Percentiles rank a stretch among this genome's conserved stretches.
These are phyloP conservation scores for Armadillidium nasatum DNA, from an alignment of 1,140 invertebrate genomes.

Conservation along the genomic window DNA sequence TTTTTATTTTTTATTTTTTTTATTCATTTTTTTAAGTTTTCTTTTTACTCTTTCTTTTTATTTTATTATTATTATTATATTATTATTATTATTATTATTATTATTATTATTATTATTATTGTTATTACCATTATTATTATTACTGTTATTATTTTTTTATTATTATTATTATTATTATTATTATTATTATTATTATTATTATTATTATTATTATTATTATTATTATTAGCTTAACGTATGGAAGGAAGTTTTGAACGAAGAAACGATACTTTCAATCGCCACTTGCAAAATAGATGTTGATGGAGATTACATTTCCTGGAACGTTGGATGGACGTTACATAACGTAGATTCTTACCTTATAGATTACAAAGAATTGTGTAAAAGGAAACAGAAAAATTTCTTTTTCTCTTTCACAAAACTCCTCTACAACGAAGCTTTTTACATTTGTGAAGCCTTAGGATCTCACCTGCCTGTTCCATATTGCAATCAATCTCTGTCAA, in stretches of 20 bases:
- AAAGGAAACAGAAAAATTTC: neutral
- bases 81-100: constrained; percentile 13
- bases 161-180: no score
- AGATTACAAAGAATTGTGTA: neutral
- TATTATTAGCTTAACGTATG: constrained; percentile 23
- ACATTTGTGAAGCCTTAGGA: constrained; percentile 27
- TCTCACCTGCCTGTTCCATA: constrained; percentile 24
- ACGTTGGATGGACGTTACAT: neutral
- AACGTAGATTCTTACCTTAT: neutral
- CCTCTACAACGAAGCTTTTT: neutral
- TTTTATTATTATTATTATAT: neutral
- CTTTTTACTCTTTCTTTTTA: no score
- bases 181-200: neutral
- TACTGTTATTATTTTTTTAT: neutral
- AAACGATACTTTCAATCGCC: constrained; percentile 3
- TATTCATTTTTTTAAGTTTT: no score
- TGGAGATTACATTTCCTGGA: constrained; percentile 17
- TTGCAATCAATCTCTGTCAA: no score
- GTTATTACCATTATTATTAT: neutral
- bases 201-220: no score
- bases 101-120: neutral
- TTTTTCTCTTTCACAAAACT: constrained; percentile 6
- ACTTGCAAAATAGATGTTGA: constrained; percentile 9
- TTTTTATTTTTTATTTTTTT: no score
- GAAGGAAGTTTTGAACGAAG: constrained; percentile 2